Percentiles rank a stretch among this genome's conserved stretches.
These are phyloP conservation scores for Alethe castanea DNA, from an alignment of 2,113 vertebrate species.

Conservation along the genomic window DNA sequence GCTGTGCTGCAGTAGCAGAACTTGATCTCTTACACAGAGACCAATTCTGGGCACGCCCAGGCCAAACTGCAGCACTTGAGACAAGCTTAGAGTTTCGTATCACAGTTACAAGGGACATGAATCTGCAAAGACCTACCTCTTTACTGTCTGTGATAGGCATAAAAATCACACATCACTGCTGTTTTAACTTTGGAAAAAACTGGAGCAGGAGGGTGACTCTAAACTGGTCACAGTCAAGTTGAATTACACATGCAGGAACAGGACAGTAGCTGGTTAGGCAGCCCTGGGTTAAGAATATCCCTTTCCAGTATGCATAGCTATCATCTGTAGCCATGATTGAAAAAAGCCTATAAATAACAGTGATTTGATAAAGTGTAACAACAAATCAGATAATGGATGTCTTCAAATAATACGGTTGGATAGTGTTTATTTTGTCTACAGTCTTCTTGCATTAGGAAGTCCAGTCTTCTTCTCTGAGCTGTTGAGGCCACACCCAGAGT, in stretches of 20 bases:
- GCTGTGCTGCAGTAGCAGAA: not conserved
- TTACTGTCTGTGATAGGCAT: not conserved
- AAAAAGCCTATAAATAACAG: not conserved
- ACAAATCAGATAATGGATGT: not conserved
- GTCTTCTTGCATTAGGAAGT: not conserved
- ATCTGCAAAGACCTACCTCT: not conserved
- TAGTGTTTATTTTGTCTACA: not conserved
- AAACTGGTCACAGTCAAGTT: not conserved
- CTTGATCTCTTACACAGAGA: not conserved
- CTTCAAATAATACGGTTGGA: not conserved
- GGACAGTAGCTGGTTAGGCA: not conserved
- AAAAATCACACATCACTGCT: not conserved
- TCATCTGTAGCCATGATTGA: not conserved
- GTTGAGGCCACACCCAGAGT: not conserved
- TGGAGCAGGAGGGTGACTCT: not conserved
- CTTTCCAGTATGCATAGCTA: accelerated
- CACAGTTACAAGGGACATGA: not conserved
- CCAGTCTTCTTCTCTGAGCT: not conserved
- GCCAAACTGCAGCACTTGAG: not conserved
- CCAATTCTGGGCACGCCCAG: not conserved
- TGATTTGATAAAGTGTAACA: not conserved
- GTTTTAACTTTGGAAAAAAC: not conserved
- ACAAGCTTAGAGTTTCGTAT: not conserved
- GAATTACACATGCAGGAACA: not conserved
- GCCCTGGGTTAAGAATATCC: not conserved